phyloP scores from a whole-genome alignment of 2,888 invertebrate genomes.

The Chloroclystis v-ata region DNA sequence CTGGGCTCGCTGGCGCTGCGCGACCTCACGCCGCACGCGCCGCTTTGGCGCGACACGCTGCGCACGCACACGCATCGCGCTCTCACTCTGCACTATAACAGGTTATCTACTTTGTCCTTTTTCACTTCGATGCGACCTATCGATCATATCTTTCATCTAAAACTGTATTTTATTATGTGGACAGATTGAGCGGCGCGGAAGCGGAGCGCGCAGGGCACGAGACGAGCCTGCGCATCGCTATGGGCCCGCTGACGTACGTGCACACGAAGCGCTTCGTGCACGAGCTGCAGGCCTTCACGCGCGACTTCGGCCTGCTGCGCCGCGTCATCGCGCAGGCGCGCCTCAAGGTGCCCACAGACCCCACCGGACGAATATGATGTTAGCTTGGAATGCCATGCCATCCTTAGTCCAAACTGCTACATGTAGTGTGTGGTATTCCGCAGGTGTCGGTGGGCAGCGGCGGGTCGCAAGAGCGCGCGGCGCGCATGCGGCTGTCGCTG shows the following conservation, averaged over 20 bases:
- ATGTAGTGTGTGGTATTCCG: neutral
- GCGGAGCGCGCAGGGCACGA: constrained; percentile 74
- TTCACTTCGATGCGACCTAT: neutral
- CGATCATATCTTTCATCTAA: too few relatives aligned
- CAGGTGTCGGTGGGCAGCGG: constrained; percentile 38
- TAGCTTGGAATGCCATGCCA: too few relatives aligned
- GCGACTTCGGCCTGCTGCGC: constrained; percentile 90
- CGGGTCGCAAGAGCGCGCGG: constrained; percentile 71
- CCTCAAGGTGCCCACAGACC: constrained; percentile 67
- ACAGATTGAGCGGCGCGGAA: constrained; percentile 60
- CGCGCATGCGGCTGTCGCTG: constrained; percentile 79
- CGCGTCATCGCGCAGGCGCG: constrained; percentile 85
- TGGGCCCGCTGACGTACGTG: constrained; percentile 95
- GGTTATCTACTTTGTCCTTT: constrained; percentile 33
- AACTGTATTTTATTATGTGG: neutral
- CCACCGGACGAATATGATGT: too few relatives aligned
- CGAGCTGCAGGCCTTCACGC: constrained; percentile 91
- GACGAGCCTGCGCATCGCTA: constrained; percentile 86
- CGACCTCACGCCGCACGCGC: constrained; percentile 89
- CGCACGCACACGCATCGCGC: constrained; percentile 89
- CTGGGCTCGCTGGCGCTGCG: constrained; percentile 87
- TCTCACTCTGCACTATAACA: constrained; percentile 84
- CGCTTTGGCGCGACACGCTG: constrained; percentile 89
- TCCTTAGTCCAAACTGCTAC: too few relatives aligned
- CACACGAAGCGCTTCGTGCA: constrained; percentile 96